These are phyloP conservation scores for Ernsta delagoae DNA, from an alignment of 2,888 invertebrate species.

Conservation along the genomic window DNA sequence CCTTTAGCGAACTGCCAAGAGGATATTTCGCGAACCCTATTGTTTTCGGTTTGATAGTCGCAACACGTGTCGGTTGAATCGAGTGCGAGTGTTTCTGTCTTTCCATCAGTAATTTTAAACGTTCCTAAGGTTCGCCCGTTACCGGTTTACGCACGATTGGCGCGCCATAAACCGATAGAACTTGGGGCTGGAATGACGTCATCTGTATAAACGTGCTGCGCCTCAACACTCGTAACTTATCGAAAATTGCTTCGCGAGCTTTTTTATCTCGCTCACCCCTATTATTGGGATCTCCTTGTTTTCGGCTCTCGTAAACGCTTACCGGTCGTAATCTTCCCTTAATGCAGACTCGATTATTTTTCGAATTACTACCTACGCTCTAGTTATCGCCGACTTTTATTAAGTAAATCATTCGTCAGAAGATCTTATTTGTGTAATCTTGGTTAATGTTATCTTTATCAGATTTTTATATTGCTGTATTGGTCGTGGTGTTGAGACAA, in stretches of 20 bases:
- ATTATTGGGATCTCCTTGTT: constrained; percentile 51
- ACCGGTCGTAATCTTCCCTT: constrained; percentile 44
- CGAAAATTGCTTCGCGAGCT: constrained; percentile 51
- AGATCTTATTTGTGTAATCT: not conserved
- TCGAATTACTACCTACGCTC: constrained; percentile 18
- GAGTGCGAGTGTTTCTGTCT: constrained; percentile 37
- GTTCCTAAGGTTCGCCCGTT: constrained; percentile 46
- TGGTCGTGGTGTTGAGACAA: not conserved
- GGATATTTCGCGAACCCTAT: constrained; percentile 35
- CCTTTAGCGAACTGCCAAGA: constrained; percentile 30
- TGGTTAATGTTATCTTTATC: not conserved
- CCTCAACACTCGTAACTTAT: constrained; percentile 52
- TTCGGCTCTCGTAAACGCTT: constrained; percentile 46
- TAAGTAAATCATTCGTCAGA: constrained; percentile 9
- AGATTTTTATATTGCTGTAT: not conserved
- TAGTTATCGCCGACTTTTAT: constrained; percentile 3
- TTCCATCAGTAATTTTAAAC: constrained; percentile 36
- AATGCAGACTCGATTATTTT: constrained; percentile 41
- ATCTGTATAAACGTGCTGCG: constrained; percentile 45
- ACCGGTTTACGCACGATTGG: constrained; percentile 70
- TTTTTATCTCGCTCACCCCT: constrained; percentile 43
- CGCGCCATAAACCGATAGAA: constrained; percentile 59
- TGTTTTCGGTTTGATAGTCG: constrained; percentile 36
- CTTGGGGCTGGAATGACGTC: constrained; percentile 42
- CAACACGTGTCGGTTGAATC: constrained; percentile 37